Evolutionary conservation across 64 coral and sea anemone species (phyloP).

Genomic region (Exaiptasia diaphana): DNA sequence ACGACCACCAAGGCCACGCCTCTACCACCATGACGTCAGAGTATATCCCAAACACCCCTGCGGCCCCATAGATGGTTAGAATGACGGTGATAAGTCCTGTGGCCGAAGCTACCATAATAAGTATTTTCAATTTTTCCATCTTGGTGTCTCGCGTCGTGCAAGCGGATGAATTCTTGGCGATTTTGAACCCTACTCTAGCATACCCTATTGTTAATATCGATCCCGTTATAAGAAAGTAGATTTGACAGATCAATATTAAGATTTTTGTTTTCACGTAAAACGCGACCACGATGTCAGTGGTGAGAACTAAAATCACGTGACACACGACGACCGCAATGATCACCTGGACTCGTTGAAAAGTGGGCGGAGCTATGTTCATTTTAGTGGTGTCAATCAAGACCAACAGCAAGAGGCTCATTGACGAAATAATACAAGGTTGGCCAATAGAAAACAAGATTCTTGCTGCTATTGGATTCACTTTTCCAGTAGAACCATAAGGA

Average conservation of each 20-base stretch:
- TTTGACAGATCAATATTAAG: slow-evolving; percentile 65
- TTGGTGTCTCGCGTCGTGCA: slow-evolving; percentile 47
- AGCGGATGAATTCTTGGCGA: slow-evolving; percentile 56
- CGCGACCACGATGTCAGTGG: slow-evolving; percentile 63
- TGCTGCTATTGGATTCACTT: slow-evolving; percentile 2
- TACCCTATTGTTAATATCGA: slow-evolving; percentile 59
- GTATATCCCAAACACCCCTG: slow-evolving; percentile 84
- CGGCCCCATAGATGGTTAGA: slow-evolving; percentile 62
- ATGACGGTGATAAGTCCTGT: background rate
- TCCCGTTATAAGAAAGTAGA: slow-evolving; percentile 58
- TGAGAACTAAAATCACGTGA: slow-evolving; percentile 59
- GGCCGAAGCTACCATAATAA: slow-evolving; percentile 44
- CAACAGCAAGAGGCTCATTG: slow-evolving; percentile 66
- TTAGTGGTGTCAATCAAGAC: slow-evolving; percentile 95
- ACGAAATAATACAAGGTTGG: slow-evolving; percentile 67
- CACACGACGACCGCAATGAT: slow-evolving; percentile 64
- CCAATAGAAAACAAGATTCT: slow-evolving; percentile 72
- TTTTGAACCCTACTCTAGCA: slow-evolving; percentile 60
- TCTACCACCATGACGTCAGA: slow-evolving; percentile 46
- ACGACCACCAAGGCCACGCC: slow-evolving; percentile 83
- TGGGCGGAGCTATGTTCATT: slow-evolving; percentile 85
- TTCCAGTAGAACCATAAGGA: slow-evolving; percentile 61
- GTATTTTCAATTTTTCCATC: slow-evolving; percentile 56
- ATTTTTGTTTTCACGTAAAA: slow-evolving; percentile 59
- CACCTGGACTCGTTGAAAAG: slow-evolving; percentile 59